Evolutionary conservation across 2,113 vertebrate genomes (phyloP).

Genomic region (Thamnaconus septentrionalis): DNA sequence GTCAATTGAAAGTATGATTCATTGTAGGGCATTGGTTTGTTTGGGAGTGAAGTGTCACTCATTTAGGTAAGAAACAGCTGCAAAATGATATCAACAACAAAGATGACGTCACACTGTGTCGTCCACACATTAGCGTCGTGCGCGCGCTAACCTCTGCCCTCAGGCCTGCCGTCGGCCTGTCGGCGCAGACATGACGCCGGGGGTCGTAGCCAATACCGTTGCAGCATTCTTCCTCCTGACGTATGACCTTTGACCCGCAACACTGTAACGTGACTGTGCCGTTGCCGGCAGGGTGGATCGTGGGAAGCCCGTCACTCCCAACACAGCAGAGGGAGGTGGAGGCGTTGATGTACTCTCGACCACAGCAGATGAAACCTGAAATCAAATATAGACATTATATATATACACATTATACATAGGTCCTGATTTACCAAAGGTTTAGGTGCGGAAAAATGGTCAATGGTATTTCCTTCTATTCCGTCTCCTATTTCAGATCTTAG

Average conservation of each 20-base stretch:
- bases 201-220: slow-evolving; percentile 88
- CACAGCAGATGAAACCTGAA: slow-evolving; percentile 88
- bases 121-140: background rate
- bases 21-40: no score
- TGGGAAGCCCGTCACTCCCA: slow-evolving; percentile 78
- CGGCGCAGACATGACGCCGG: slow-evolving; percentile 86
- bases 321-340: slow-evolving; percentile 87
- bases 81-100: background rate
- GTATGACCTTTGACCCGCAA: slow-evolving; percentile 89
- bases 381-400: background rate
- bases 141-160: slow-evolving; percentile 76
- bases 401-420: no score
- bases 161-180: slow-evolving; percentile 82
- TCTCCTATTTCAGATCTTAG: no score
- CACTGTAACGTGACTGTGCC: slow-evolving; percentile 82
- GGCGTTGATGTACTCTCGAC: slow-evolving; percentile 85
- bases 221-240: slow-evolving; percentile 85
- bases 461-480: no score
- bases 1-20: no score
- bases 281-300: slow-evolving; percentile 82
- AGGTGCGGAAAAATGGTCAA: no score
- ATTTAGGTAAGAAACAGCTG: no score
- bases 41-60: no score
- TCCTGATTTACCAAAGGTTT: no score
- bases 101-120: background rate